These are phyloP conservation scores for Trichonephila clavipes DNA, from an alignment of 1,140 invertebrate species.

Conservation along the genomic window DNA sequence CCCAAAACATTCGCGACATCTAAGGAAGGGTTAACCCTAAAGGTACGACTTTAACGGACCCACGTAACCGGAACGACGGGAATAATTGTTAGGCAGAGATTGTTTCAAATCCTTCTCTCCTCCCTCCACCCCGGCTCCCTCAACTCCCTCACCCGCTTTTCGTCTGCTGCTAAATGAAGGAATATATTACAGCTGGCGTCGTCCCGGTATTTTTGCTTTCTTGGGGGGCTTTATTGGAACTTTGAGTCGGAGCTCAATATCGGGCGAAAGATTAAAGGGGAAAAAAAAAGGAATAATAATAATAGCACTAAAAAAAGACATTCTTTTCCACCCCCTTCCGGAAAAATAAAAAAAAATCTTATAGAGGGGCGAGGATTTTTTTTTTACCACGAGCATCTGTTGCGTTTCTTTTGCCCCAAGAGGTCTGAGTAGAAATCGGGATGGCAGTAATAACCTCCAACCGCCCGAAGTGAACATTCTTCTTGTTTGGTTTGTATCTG, in stretches of 20 bases:
- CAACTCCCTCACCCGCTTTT: not conserved
- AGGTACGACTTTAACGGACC: slow-evolving; percentile 37
- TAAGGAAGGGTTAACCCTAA: slow-evolving; percentile 64
- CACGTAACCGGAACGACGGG: slow-evolving; percentile 31
- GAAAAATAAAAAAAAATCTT: not conserved
- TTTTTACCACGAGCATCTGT: slow-evolving; percentile 38
- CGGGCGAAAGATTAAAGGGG: slow-evolving; percentile 40
- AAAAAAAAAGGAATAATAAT: slow-evolving; percentile 28
- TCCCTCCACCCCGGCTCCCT: not conserved
- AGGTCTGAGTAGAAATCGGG: not conserved
- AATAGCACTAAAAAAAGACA: not conserved
- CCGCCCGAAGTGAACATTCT: slow-evolving; percentile 56
- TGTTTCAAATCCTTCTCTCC: slow-evolving; percentile 40
- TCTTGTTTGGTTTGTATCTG: slow-evolving; percentile 47
- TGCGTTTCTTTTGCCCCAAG: not conserved
- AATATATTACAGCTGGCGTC: slow-evolving; percentile 65
- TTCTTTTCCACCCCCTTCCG: not conserved
- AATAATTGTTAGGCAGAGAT: slow-evolving; percentile 71
- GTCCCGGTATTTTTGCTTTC: not conserved
- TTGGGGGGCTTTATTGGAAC: slow-evolving; percentile 63
- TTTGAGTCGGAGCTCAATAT: slow-evolving; percentile 65
- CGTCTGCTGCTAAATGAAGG: slow-evolving; percentile 51
- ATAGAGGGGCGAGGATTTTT: not conserved
- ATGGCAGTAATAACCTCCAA: slow-evolving; percentile 51
- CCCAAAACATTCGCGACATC: slow-evolving; percentile 30